phyloP scores from a whole-genome alignment of 1,140 invertebrate species.

The Geopemphigus sp. region DNA sequence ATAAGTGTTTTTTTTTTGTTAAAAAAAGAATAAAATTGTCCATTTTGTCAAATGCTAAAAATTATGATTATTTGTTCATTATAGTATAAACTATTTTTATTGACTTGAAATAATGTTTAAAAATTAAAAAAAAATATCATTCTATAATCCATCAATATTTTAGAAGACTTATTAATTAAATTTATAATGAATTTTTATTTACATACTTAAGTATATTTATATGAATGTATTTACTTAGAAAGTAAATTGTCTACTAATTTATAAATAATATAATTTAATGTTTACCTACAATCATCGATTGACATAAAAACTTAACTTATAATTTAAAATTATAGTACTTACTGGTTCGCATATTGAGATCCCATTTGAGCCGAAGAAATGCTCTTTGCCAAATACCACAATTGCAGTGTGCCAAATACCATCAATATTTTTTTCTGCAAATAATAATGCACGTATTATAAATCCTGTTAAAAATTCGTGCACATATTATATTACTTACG shows the following conservation, averaged over 20 bases:
- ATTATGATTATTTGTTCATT: too few species aligned
- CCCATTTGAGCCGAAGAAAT: slow-evolving; percentile 79
- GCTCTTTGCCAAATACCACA: slow-evolving; percentile 81
- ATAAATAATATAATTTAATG: not conserved
- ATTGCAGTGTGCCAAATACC: slow-evolving; percentile 86
- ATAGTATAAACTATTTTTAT: too few species aligned
- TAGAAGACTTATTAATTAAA: not conserved
- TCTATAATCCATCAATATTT: not conserved
- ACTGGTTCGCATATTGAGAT: slow-evolving; percentile 77
- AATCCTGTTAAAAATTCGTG: not conserved
- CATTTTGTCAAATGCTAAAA: too few species aligned
- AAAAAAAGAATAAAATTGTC: too few species aligned
- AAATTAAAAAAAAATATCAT: not conserved
- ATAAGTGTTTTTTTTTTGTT: too few species aligned
- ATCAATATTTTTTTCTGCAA: slow-evolving; percentile 70
- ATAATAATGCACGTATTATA: slow-evolving; percentile 50
- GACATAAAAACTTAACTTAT: not conserved
- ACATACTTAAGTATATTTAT: not conserved
- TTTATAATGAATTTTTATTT: not conserved
- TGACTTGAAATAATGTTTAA: not conserved
- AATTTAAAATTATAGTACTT: slow-evolving; percentile 56
- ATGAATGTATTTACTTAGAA: not conserved
- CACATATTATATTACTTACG: slow-evolving; percentile 42
- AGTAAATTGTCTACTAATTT: not conserved
- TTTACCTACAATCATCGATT: too few species aligned